A percentile compares a stretch with the other conserved stretches of the same genome.
phyloP scores from a whole-genome alignment of 2,888 invertebrate species.

The Didymodactylos carnosus region DNA sequence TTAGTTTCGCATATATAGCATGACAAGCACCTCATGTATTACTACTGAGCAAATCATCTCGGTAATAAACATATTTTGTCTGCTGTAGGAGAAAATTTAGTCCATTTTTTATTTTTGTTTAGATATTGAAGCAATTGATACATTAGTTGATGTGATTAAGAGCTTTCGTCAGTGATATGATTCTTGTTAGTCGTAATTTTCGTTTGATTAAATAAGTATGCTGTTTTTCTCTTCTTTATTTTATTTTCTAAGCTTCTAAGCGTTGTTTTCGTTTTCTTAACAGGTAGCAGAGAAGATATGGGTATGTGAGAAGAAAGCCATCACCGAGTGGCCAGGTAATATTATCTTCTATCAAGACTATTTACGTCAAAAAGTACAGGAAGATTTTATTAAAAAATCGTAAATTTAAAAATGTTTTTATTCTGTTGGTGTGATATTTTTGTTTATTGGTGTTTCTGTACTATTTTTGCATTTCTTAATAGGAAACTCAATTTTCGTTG shows the following conservation, averaged over 20 bases:
- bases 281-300: constrained; percentile 97
- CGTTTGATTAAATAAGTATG: constrained; percentile 83
- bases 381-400: too few relatives aligned
- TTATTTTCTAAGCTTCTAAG: too few relatives aligned
- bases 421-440: too few relatives aligned
- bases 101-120: constrained; percentile 15
- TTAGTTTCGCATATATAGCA: constrained; percentile 93
- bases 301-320: constrained; percentile 85
- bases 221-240: too few relatives aligned
- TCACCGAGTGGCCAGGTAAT: constrained; percentile 88
- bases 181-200: constrained; percentile 98
- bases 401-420: too few relatives aligned
- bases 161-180: constrained; percentile 95
- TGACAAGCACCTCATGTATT: constrained; percentile 89
- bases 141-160: constrained; percentile 88
- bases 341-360: constrained; percentile 89
- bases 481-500: too few relatives aligned
- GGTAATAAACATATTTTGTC: too few relatives aligned
- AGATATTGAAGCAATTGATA: constrained; percentile 62
- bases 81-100: too few relatives aligned
- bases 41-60: constrained; percentile 36
- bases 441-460: too few relatives aligned
- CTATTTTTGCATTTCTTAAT: too few relatives aligned
- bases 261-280: not conserved
- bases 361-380: constrained; percentile 34